phyloP scores from a whole-genome alignment of 2,888 invertebrate genomes.

The Branchellion lobata region DNA sequence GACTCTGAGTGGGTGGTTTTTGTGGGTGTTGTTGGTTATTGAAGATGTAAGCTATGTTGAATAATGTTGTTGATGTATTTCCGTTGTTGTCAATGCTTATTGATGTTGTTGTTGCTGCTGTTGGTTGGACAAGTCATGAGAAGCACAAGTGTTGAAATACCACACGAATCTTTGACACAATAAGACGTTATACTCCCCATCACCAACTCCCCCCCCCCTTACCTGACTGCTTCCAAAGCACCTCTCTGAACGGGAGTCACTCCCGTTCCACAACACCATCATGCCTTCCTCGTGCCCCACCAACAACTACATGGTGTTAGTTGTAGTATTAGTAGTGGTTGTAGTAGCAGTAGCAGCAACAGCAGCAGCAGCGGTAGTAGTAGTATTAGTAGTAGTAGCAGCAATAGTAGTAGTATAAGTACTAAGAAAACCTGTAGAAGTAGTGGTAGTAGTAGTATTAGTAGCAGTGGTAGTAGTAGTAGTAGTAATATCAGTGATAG shows the following conservation, averaged over 20 bases:
- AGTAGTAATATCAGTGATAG: too few species aligned
- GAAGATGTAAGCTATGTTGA: too few species aligned
- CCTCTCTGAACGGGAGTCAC: constrained; percentile 50
- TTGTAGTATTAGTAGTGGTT: background rate
- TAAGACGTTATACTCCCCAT: too few species aligned
- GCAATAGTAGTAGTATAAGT: constrained; percentile 59
- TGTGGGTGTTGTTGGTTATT: background rate
- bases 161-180: too few species aligned
- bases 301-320: constrained; percentile 63
- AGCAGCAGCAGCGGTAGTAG: too few species aligned
- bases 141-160: too few species aligned
- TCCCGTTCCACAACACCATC: constrained; percentile 82
- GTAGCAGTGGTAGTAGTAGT: background rate
- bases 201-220: background rate
- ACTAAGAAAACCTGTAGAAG: too few species aligned
- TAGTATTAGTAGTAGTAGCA: too few species aligned
- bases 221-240: constrained; percentile 42
- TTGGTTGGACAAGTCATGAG: too few species aligned
- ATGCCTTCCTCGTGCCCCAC: constrained; percentile 93
- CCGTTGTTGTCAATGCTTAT: too few species aligned
- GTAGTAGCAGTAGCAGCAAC: background rate
- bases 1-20: constrained; percentile 76
- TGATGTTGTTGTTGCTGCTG: too few species aligned
- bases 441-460: background rate
- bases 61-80: too few species aligned